Conservation (phyloP, 2,113 vertebrate species). For the Lepus timidus region DNA sequence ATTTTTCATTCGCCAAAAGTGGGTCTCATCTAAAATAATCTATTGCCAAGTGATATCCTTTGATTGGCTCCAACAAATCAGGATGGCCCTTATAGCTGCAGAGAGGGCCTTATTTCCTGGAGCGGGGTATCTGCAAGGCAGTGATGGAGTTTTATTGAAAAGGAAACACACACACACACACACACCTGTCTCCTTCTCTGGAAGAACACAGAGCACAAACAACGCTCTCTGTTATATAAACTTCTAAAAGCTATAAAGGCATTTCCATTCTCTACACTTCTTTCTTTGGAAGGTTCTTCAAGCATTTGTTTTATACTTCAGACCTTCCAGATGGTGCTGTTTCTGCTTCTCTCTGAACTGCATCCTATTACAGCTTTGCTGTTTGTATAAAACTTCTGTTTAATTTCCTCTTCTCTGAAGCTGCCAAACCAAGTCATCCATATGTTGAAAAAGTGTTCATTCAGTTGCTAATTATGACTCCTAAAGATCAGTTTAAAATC, state of each 20-base stretch:
- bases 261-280: conserved; percentile 63
- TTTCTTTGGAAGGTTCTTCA: conserved; percentile 12
- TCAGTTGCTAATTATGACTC: not conserved
- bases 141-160: not conserved
- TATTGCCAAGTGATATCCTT: not conserved
- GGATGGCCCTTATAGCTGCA: not conserved
- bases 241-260: conserved; percentile 49
- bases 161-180: not conserved
- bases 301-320: not conserved
- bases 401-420: not conserved
- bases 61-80: not conserved
- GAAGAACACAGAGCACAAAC: not conserved
- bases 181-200: not conserved
- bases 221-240: not conserved
- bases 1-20: not conserved
- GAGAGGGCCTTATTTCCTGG: not conserved
- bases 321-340: not conserved
- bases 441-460: not conserved
- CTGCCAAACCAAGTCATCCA: not conserved
- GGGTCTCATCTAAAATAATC: not conserved
- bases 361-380: not conserved
- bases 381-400: not conserved
- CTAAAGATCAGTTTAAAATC: not conserved
- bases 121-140: not conserved
- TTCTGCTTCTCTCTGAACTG: not conserved